phyloP scores from a whole-genome alignment of 2,113 vertebrate genomes.

The Symphodus melops region DNA sequence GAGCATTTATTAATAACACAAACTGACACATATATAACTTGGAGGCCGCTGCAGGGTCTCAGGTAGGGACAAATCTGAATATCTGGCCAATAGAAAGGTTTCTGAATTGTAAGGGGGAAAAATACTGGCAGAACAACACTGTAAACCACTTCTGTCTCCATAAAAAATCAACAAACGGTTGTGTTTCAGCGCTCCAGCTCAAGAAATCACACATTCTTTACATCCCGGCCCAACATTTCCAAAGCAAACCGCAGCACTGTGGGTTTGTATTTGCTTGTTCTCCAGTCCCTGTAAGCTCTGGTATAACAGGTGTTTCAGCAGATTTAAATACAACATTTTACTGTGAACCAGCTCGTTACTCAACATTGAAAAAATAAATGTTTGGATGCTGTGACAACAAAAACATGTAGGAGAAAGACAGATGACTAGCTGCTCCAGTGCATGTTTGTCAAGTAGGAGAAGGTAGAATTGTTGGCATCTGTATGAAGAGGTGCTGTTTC shows the following conservation, averaged over 20 bases:
- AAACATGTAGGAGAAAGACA: neutral
- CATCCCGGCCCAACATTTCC: neutral
- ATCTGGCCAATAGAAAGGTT: neutral
- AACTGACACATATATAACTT: neutral
- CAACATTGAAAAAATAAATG: neutral
- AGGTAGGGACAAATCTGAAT: neutral
- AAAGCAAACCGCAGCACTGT: neutral
- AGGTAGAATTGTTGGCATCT: no score
- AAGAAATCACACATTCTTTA: neutral
- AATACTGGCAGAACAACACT: neutral
- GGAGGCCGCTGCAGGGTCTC: neutral
- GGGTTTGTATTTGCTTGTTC: neutral
- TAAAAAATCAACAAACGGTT: slow-evolving; percentile 10
- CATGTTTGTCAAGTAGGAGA: no score
- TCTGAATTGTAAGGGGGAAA: neutral
- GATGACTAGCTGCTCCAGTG: neutral
- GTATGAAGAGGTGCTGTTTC: no score
- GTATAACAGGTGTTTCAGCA: neutral
- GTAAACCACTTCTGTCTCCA: neutral
- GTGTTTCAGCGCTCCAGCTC: neutral
- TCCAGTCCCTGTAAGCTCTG: neutral
- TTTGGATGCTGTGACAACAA: neutral
- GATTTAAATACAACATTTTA: neutral
- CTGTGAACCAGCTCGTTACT: neutral
- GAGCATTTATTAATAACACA: slow-evolving; percentile 41